A percentile compares a stretch with the other conserved stretches of the same genome.
Evolutionary conservation across 1,140 invertebrate species (phyloP).

Genomic region (Chionoecetes opilio): DNA sequence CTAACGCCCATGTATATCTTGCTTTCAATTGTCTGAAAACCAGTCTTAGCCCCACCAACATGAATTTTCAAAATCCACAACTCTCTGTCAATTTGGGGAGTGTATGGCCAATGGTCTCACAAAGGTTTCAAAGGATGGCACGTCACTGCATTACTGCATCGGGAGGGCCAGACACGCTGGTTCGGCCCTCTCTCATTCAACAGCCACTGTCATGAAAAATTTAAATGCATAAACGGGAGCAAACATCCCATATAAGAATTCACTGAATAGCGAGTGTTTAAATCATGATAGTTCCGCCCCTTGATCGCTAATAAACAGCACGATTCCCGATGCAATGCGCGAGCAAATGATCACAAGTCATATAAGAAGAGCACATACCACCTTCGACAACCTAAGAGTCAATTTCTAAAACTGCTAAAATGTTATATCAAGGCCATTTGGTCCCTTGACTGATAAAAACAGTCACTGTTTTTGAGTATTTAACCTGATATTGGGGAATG

Average conservation of each 20-base stretch:
- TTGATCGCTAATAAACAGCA: conserved; percentile 61
- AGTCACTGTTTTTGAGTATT: conserved; percentile 69
- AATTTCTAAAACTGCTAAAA: conserved; percentile 71
- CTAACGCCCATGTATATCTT: conserved; percentile 69
- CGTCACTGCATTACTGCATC: conserved; percentile 67
- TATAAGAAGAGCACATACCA: conserved; percentile 50
- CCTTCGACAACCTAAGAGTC: conserved; percentile 72
- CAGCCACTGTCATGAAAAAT: conserved; percentile 58
- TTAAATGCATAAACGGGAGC: background rate
- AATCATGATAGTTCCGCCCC: conserved; percentile 55
- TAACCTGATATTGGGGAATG: conserved; percentile 60
- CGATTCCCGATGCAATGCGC: conserved; percentile 51
- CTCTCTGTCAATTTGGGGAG: conserved; percentile 72
- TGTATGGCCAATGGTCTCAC: conserved; percentile 72
- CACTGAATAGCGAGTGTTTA: conserved; percentile 45
- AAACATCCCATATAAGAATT: conserved; percentile 42
- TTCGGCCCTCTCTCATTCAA: conserved; percentile 46
- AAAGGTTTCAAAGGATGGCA: conserved; percentile 65
- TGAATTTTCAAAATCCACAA: conserved; percentile 58
- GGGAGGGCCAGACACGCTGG: conserved; percentile 34
- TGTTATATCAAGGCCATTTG: conserved; percentile 43
- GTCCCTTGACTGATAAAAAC: conserved; percentile 67
- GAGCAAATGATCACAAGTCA: conserved; percentile 68
- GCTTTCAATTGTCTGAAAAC: conserved; percentile 60
- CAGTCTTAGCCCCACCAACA: conserved; percentile 58